Evolutionary conservation across 2,888 invertebrate species (phyloP).

Genomic region (Apomyelois bistriatella): DNA sequence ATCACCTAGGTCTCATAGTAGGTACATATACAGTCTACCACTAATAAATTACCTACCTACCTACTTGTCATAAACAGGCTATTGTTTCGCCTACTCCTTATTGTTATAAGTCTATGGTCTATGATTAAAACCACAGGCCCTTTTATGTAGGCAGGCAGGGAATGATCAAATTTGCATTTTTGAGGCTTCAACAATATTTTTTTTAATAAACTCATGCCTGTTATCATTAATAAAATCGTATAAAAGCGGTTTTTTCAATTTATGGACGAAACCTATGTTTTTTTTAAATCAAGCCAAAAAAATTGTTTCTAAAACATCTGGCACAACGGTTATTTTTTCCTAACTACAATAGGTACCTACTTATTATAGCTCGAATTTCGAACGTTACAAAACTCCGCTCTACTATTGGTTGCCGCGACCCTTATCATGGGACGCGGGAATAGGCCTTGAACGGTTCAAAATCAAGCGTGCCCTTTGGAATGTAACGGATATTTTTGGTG

Average conservation of each 20-base stretch:
- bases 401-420: constrained; percentile 53
- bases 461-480: constrained; percentile 42
- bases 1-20: too few relatives aligned
- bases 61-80: not conserved
- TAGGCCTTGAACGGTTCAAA: constrained; percentile 54
- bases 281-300: too few relatives aligned
- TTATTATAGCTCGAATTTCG: constrained; percentile 32
- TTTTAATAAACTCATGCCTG: too few relatives aligned
- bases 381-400: constrained; percentile 51
- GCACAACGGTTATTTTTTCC: not conserved
- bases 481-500: constrained; percentile 47
- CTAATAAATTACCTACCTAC: too few relatives aligned
- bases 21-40: too few relatives aligned
- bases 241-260: too few relatives aligned
- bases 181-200: too few relatives aligned
- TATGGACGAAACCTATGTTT: too few relatives aligned
- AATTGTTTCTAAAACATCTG: constrained; percentile 5
- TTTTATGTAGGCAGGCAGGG: not conserved
- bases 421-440: constrained; percentile 63
- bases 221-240: too few relatives aligned
- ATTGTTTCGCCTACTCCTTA: constrained; percentile 6
- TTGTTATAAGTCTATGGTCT: not conserved
- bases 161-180: not conserved
- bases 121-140: not conserved
- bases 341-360: not conserved